phyloP scores from a whole-genome alignment of 2,113 vertebrate species.

The Crotalus helleri region DNA sequence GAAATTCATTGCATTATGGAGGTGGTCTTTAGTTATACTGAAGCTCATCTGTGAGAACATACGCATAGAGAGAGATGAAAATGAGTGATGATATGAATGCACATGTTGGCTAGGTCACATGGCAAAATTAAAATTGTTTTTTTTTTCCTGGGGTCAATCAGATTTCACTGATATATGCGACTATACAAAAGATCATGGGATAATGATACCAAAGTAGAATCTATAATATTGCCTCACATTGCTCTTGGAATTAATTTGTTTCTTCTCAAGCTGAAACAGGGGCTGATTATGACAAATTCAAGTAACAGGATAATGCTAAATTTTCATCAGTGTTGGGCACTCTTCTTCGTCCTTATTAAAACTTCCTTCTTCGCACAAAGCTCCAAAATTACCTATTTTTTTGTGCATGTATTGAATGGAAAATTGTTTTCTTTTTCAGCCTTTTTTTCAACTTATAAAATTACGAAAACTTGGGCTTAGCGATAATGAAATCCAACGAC shows the following conservation, averaged over 20 bases:
- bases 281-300: background rate
- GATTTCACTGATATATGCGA: background rate
- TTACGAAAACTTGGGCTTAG: constrained; percentile 95
- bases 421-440: constrained; percentile 76
- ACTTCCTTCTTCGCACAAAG: background rate
- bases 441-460: constrained; percentile 94
- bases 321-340: background rate
- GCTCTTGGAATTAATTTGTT: background rate
- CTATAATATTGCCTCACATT: background rate
- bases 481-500: constrained; percentile 95
- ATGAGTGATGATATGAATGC: background rate
- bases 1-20: background rate
- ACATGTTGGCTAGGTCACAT: background rate
- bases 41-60: background rate
- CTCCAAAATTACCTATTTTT: background rate
- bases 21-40: background rate
- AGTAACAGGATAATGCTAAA: background rate
- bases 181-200: background rate
- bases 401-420: background rate
- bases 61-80: background rate
- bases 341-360: background rate
- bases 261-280: background rate
- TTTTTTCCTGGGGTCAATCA: background rate
- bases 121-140: background rate
- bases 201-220: background rate